Conservation (phyloP, 2,888 invertebrate species). For the Eupithecia subumbrata region DNA sequence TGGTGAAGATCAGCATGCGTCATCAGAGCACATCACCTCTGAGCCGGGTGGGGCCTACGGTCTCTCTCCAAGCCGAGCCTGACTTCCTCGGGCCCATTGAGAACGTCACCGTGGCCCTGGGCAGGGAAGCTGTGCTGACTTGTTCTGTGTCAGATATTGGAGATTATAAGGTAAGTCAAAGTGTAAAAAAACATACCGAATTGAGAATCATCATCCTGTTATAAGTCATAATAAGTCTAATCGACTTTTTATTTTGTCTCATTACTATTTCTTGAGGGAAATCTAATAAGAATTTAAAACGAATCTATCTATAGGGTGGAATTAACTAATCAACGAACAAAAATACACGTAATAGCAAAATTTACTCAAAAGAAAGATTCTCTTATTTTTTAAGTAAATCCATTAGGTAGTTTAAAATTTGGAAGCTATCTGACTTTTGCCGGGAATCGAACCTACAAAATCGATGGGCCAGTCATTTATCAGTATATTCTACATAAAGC, state of each 20-base stretch:
- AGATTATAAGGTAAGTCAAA: constrained; percentile 86
- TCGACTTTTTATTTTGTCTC: neutral
- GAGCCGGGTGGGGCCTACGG: constrained; percentile 71
- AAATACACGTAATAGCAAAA: too few species aligned
- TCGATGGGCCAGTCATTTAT: too few species aligned
- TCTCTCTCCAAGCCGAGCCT: constrained; percentile 80
- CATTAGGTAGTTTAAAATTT: too few species aligned
- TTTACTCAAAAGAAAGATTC: too few species aligned
- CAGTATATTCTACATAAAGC: too few species aligned
- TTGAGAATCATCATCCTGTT: too few species aligned
- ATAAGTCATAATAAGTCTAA: too few species aligned
- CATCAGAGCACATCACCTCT: constrained; percentile 73
- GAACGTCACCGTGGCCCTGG: constrained; percentile 89
- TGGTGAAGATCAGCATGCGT: constrained; percentile 72
- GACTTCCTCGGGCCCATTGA: constrained; percentile 88
- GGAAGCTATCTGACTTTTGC: too few species aligned
- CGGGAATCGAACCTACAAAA: too few species aligned
- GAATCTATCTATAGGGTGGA: neutral
- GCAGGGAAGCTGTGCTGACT: constrained; percentile 89
- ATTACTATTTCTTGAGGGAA: neutral
- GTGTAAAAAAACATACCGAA: too few species aligned
- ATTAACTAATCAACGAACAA: too few species aligned
- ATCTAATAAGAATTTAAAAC: neutral
- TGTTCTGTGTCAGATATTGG: constrained; percentile 89
- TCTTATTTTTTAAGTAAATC: too few species aligned